A percentile compares a stretch with the other conserved stretches of the same genome.
phyloP scores from a whole-genome alignment of 1,140 invertebrate species.

The Gonioctena quinquepunctata region DNA sequence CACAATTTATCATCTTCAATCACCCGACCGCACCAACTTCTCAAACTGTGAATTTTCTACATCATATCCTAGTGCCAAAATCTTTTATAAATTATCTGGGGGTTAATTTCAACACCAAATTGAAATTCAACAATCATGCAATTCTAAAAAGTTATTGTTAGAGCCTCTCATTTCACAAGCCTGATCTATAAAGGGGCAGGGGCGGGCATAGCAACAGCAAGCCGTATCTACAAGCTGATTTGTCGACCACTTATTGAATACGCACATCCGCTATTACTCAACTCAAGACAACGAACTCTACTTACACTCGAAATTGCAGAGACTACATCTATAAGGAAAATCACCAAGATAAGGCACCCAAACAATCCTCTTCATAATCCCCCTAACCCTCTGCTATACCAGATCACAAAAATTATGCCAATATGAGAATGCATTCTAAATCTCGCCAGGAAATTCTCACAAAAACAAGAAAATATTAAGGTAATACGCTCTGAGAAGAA shows the following conservation, averaged over 20 bases:
- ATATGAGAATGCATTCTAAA: not conserved
- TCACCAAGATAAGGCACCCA: not conserved
- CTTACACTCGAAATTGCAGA: not conserved
- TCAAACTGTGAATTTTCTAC: not conserved
- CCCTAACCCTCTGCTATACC: not conserved
- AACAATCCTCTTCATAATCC: conserved; percentile 9
- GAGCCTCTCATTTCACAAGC: not conserved
- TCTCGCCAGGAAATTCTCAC: no score
- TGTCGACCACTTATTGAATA: not conserved
- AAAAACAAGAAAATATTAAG: no score
- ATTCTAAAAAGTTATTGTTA: conserved; percentile 2
- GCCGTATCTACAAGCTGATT: conserved; percentile 4
- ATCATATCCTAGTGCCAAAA: not conserved
- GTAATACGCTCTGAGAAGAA: no score
- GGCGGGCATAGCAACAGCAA: not conserved
- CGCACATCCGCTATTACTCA: not conserved
- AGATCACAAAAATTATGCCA: not conserved
- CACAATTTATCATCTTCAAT: conserved; percentile 12
- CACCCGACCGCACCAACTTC: not conserved
- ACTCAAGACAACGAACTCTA: not conserved
- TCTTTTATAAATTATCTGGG: not conserved
- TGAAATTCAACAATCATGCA: conserved; percentile 16
- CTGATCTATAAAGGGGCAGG: not conserved
- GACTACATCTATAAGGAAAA: conserved; percentile 8
- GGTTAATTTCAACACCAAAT: not conserved